Evolutionary conservation across 2,113 vertebrate genomes (phyloP).

Genomic region (Centropus unirufus): DNA sequence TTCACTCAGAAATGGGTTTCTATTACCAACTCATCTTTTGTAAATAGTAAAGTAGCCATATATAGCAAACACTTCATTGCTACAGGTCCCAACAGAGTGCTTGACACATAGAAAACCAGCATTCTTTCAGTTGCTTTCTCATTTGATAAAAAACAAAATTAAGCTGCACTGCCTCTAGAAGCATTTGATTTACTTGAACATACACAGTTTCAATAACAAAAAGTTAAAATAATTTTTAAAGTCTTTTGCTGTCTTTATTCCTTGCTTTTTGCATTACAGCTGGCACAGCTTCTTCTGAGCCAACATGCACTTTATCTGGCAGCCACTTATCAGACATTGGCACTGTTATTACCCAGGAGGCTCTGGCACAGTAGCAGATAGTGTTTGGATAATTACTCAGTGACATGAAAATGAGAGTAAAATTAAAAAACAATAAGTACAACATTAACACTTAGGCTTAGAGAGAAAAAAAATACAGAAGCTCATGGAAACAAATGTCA

Average conservation of each 20-base stretch:
- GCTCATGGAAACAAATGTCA: background rate
- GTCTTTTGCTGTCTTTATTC: background rate
- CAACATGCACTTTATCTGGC: background rate
- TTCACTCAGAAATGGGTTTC: background rate
- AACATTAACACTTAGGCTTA: background rate
- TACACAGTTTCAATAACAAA: background rate
- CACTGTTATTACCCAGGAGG: slow-evolving; percentile 12
- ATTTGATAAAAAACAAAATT: background rate
- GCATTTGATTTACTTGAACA: background rate
- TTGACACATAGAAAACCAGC: background rate
- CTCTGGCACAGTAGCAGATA: background rate
- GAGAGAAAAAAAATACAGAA: background rate
- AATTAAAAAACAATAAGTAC: slow-evolving; percentile 38
- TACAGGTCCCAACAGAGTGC: background rate
- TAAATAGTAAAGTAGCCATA: background rate
- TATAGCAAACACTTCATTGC: background rate
- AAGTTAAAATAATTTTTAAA: background rate
- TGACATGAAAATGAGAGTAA: background rate
- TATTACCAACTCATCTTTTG: background rate
- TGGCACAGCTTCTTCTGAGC: background rate
- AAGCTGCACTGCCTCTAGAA: background rate
- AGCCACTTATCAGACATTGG: background rate
- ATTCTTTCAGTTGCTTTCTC: background rate
- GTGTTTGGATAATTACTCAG: slow-evolving; percentile 1
- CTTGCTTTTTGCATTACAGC: background rate